phyloP scores from a whole-genome alignment of 1,140 invertebrate species.

The Formica selysi region DNA sequence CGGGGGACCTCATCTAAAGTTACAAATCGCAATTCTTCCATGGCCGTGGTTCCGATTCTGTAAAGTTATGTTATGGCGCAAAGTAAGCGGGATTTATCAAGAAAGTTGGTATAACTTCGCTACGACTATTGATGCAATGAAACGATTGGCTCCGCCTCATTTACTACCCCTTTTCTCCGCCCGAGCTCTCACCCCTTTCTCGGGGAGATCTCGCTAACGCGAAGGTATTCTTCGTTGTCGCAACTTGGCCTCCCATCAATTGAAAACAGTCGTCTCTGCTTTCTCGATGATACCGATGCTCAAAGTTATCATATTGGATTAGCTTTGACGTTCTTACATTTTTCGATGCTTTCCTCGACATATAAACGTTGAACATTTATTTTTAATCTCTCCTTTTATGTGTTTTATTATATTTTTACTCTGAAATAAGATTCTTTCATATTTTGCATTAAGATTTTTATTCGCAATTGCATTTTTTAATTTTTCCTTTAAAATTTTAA shows the following conservation, averaged over 20 bases:
- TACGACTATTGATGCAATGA: slow-evolving; percentile 87
- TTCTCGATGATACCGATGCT: slow-evolving; percentile 32
- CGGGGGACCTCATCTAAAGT: slow-evolving; percentile 85
- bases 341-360: background rate
- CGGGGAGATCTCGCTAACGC: slow-evolving; percentile 50
- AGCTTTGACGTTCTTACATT: background rate
- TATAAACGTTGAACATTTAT: background rate
- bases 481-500: background rate
- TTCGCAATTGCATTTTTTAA: background rate
- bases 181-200: slow-evolving; percentile 56
- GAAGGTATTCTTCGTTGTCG: slow-evolving; percentile 73
- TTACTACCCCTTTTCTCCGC: slow-evolving; percentile 74
- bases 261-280: slow-evolving; percentile 51
- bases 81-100: slow-evolving; percentile 87
- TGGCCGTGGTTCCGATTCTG: slow-evolving; percentile 86
- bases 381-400: background rate
- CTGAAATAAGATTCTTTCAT: no score
- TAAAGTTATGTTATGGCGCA: slow-evolving; percentile 86
- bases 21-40: slow-evolving; percentile 87
- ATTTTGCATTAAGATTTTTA: background rate
- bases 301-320: slow-evolving; percentile 25
- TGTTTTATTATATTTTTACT: no score
- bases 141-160: slow-evolving; percentile 86
- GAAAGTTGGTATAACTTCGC: slow-evolving; percentile 86
- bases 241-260: slow-evolving; percentile 64